Conservation (phyloP, 1,140 invertebrate genomes). For the Pogonus chalceus region DNA sequence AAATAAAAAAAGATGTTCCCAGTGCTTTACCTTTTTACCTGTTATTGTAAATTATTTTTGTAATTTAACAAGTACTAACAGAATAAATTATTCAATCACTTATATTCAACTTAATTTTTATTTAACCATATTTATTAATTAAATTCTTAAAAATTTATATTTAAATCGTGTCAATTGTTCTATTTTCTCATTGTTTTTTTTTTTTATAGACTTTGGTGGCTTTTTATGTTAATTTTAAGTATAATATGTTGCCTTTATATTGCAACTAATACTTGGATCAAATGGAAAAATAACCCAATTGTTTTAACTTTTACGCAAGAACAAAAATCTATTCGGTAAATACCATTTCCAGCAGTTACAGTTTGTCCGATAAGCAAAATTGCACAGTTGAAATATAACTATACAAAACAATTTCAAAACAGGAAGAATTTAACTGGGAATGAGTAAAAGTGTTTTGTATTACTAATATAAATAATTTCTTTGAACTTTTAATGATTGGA, state of each 20-base stretch:
- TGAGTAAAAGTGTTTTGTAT: background rate
- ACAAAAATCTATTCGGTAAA: background rate
- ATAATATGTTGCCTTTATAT: background rate
- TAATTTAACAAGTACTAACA: too few species aligned
- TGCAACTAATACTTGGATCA: constrained; percentile 3
- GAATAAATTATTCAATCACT: too few species aligned
- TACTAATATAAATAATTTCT: background rate
- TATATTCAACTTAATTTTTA: too few species aligned
- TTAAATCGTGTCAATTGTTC: too few species aligned
- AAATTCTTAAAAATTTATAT: too few species aligned
- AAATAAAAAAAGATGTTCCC: too few species aligned
- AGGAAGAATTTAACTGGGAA: background rate
- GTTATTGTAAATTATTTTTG: too few species aligned
- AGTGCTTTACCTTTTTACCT: too few species aligned
- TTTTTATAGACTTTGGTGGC: constrained; percentile 7
- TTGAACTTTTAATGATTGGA: too few species aligned
- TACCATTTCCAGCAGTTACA: background rate
- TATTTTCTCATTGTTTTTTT: too few species aligned
- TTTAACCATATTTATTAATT: too few species aligned
- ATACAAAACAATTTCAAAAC: background rate
- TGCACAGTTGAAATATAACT: background rate
- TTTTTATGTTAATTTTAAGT: constrained; percentile 1
- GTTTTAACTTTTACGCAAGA: constrained; percentile 4
- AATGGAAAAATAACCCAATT: constrained; percentile 8
- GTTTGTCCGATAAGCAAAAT: background rate